Percentiles rank a stretch among this genome's conserved stretches.
These are phyloP conservation scores for Sphaerophoria taeniata DNA, from an alignment of 2,888 invertebrate genomes.

Conservation along the genomic window DNA sequence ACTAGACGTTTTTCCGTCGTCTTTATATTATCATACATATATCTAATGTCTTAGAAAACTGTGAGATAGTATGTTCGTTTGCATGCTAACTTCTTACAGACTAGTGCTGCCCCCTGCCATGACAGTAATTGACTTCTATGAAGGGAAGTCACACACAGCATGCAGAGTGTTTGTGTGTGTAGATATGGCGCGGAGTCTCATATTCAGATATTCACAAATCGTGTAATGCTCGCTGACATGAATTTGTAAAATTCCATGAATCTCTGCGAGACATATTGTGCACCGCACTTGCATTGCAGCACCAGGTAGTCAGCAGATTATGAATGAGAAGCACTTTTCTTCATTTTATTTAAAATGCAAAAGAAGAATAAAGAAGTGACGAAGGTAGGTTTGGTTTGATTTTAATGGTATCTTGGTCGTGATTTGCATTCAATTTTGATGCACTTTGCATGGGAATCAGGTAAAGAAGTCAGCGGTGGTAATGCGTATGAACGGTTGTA, in stretches of 20 bases:
- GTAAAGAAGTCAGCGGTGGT: neutral
- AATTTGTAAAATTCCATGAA: slow-evolving; percentile 48
- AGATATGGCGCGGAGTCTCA: neutral
- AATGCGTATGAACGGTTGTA: neutral
- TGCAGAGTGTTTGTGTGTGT: neutral
- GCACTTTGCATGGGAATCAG: slow-evolving; percentile 54
- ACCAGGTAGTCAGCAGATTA: slow-evolving; percentile 5
- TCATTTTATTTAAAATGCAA: slow-evolving; percentile 37
- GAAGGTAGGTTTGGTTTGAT: slow-evolving; percentile 48
- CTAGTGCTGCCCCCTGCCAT: slow-evolving; percentile 15
- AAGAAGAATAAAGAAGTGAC: neutral
- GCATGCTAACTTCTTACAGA: slow-evolving; percentile 19
- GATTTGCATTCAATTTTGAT: slow-evolving; percentile 57
- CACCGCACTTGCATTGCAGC: slow-evolving; percentile 17
- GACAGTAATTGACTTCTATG: slow-evolving; percentile 63
- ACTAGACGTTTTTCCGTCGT: slow-evolving; percentile 29
- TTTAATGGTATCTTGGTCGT: slow-evolving; percentile 37
- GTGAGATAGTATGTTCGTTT: slow-evolving; percentile 33
- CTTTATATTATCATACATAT: neutral
- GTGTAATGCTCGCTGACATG: slow-evolving; percentile 48
- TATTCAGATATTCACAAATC: slow-evolving; percentile 39
- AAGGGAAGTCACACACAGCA: slow-evolving; percentile 23
- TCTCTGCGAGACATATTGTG: slow-evolving; percentile 8
- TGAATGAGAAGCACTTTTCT: slow-evolving; percentile 56
- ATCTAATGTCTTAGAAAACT: slow-evolving; percentile 58